Percentiles rank a stretch among this genome's conserved stretches.
Conservation (phyloP, 2,797 vertebrate genomes). For the Todus mexicanus region DNA sequence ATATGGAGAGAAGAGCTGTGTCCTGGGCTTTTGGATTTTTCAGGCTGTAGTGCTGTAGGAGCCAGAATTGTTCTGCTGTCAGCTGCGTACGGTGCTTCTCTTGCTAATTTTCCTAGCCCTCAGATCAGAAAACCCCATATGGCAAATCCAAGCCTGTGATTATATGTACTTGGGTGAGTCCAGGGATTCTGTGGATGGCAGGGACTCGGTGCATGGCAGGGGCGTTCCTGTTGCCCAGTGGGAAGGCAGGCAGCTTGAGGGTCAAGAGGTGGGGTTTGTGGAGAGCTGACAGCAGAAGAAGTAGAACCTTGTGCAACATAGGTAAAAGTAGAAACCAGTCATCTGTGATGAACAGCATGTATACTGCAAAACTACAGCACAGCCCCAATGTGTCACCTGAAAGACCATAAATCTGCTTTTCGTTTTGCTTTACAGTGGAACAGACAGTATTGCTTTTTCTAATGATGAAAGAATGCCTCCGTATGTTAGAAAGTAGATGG, state of each 20-base stretch:
- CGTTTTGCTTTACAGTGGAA: not conserved
- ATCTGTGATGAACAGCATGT: not conserved
- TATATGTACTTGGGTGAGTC: not conserved
- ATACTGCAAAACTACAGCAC: not conserved
- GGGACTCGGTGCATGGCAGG: not conserved
- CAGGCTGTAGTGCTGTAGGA: not conserved
- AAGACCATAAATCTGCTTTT: not conserved
- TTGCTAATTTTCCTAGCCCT: not conserved
- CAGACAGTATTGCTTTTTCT: not conserved
- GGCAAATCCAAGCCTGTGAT: not conserved
- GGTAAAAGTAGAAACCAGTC: not conserved
- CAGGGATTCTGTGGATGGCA: not conserved
- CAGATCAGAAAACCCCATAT: not conserved
- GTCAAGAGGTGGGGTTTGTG: not conserved
- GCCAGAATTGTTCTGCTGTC: not conserved
- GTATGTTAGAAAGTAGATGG: not conserved
- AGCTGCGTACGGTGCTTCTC: rapidly evolving
- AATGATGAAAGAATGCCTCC: not conserved
- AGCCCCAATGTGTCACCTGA: not conserved
- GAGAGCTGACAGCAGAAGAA: not conserved
- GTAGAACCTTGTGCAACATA: rapidly evolving
- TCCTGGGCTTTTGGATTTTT: not conserved
- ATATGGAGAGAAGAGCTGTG: not conserved
- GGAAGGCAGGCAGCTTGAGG: not conserved
- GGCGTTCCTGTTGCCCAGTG: not conserved